These are phyloP conservation scores for Sprattus sprattus DNA, from an alignment of 2,113 vertebrate species.

Conservation along the genomic window DNA sequence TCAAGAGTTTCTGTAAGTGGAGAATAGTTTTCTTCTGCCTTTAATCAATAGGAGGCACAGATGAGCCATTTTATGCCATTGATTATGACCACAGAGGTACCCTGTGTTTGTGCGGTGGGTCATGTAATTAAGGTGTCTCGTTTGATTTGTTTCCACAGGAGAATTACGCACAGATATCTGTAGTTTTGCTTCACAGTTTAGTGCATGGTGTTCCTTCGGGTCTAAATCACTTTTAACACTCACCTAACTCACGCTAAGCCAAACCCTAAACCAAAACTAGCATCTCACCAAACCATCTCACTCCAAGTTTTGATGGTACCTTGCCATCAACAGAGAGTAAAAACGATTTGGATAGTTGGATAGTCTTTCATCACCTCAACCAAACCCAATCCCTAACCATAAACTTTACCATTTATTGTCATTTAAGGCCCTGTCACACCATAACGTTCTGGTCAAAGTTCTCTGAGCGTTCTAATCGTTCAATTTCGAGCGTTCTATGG, in stretches of 20 bases:
- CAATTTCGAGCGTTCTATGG: too few relatives aligned
- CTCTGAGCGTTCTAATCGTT: too few relatives aligned
- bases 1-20: neutral
- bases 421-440: too few relatives aligned
- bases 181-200: neutral
- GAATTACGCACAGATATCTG: neutral
- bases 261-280: too few relatives aligned
- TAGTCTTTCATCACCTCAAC: too few relatives aligned
- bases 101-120: neutral
- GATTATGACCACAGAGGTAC: neutral
- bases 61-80: conserved; percentile 12
- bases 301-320: neutral
- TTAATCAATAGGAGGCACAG: neutral
- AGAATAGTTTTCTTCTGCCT: neutral
- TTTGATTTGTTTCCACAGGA: neutral
- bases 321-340: neutral
- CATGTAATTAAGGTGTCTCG: conserved; percentile 1
- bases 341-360: too few relatives aligned
- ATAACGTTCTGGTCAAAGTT: too few relatives aligned
- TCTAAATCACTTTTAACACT: neutral
- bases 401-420: too few relatives aligned
- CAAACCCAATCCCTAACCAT: too few relatives aligned
- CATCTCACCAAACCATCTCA: neutral
- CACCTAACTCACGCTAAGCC: too few relatives aligned
- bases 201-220: neutral